Evolutionary conservation across 2,797 vertebrate genomes (phyloP), one percentile per base, ranked within the genome.

Genomic region (Craterocephalus amniculus): DNA sequence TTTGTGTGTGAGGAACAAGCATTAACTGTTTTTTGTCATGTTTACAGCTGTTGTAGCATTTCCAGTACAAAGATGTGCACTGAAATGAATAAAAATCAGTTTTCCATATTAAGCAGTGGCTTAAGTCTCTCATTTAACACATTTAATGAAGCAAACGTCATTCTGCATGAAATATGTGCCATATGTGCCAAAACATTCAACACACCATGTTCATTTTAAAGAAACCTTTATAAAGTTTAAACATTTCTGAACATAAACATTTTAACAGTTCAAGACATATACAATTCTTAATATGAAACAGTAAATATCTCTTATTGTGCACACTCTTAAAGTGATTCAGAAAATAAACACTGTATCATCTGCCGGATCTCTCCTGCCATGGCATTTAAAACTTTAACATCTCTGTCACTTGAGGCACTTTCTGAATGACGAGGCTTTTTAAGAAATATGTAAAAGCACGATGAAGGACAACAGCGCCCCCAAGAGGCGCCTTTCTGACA

Each of bases 281-380:
- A 92, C 88, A 91, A 84, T 92, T 91, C 72, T 91, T 90, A 87
- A 90, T 93, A 93, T 91, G 92, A 93, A 93, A 93, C 90, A 89
- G 92, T 92, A 92, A 93, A 92, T 93, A 92, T 91, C 78, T 93
- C 89, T 90, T 89, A 89, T 89, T 87, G 87, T 92, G 89, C 87
- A 93, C 90, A 88, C 87, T 90, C 87, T 84, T 78, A 81, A 89
- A 88, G 81, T 87, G 87, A 89, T 87, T 92, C 86, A 85, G 86
- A 92, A 93, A 93, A 93, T 93, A 93, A 93, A 93, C 92, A 90
- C 88, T 91, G 86, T 86, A 60, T 88, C 78, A 84, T 65, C 83
- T 79, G 87, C 84, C 78, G 79, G 79, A 74, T 79, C 85, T 76
- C 80, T 85, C 76, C 76, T 77, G 73, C 80, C 58, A 35, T 81